A percentile compares a stretch with the other conserved stretches of the same genome.
Evolutionary conservation across 2,113 vertebrate genomes (phyloP).

Genomic region (Syngnathus floridae): DNA sequence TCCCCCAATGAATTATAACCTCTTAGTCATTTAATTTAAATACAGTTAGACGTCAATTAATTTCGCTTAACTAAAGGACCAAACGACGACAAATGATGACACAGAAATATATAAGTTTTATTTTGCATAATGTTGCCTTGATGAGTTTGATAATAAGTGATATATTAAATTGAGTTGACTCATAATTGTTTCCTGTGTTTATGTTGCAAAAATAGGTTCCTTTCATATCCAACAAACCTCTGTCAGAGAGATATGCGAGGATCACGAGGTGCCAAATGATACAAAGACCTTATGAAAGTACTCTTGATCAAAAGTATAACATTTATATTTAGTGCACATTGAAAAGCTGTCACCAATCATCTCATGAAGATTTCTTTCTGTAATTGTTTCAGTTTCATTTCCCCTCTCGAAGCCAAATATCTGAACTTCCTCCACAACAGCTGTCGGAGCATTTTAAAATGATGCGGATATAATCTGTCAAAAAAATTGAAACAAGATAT

Average conservation of each 20-base stretch:
- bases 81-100: not conserved
- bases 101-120: not conserved
- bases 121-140: not conserved
- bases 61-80: conserved; percentile 11
- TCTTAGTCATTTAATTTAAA: conserved; percentile 37
- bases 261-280: not conserved
- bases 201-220: no score
- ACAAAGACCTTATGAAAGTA: not conserved
- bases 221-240: not conserved
- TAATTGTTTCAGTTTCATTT: conserved; percentile 31
- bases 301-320: not conserved
- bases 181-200: no score
- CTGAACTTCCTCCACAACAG: conserved; percentile 31
- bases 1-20: conserved; percentile 48
- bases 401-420: conserved; percentile 21
- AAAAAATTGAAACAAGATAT: conserved; percentile 32
- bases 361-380: not conserved
- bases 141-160: no score
- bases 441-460: conserved; percentile 41
- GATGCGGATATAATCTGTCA: conserved; percentile 37
- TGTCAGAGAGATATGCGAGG: not conserved
- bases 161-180: no score
- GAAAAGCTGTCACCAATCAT: conserved; percentile 30
- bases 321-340: conserved; percentile 20
- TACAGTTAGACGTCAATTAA: conserved; percentile 24